Conservation (phyloP, 2,888 invertebrate genomes). For the Parnassius orleans region DNA sequence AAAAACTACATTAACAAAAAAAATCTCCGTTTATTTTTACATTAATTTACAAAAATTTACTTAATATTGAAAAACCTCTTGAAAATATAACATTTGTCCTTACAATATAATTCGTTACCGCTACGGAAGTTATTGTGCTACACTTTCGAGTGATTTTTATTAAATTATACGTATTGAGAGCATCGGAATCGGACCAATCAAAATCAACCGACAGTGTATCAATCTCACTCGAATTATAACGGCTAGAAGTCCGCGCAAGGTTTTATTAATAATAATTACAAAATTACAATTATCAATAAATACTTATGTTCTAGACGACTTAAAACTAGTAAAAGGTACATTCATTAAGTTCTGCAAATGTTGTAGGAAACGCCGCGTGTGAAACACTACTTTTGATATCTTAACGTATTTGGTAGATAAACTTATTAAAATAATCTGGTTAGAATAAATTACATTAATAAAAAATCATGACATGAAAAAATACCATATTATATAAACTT, state of each 20-base stretch:
- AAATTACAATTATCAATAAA: constrained; percentile 72
- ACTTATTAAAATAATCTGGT: too few species aligned
- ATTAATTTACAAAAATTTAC: constrained; percentile 75
- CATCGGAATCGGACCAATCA: background rate
- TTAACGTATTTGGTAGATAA: too few species aligned
- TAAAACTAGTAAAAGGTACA: constrained; percentile 74
- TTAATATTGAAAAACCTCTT: constrained; percentile 65
- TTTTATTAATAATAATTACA: constrained; percentile 64
- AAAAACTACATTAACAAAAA: constrained; percentile 59
- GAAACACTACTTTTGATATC: constrained; percentile 45
- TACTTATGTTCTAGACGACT: constrained; percentile 66
- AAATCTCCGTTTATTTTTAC: constrained; percentile 78
- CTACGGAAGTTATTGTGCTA: constrained; percentile 12
- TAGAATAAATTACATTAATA: too few species aligned
- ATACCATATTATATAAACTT: too few species aligned
- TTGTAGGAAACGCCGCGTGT: constrained; percentile 62
- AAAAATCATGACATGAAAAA: background rate
- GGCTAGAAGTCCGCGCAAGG: constrained; percentile 42
- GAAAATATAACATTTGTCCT: constrained; percentile 69
- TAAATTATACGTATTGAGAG: background rate
- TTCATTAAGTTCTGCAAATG: constrained; percentile 63
- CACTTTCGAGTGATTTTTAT: constrained; percentile 11
- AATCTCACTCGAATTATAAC: constrained; percentile 9
- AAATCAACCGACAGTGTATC: constrained; percentile 1
- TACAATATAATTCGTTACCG: constrained; percentile 36